These are phyloP conservation scores for Drosophila paramelanica DNA, from an alignment of 2,888 invertebrate genomes.

Conservation along the genomic window DNA sequence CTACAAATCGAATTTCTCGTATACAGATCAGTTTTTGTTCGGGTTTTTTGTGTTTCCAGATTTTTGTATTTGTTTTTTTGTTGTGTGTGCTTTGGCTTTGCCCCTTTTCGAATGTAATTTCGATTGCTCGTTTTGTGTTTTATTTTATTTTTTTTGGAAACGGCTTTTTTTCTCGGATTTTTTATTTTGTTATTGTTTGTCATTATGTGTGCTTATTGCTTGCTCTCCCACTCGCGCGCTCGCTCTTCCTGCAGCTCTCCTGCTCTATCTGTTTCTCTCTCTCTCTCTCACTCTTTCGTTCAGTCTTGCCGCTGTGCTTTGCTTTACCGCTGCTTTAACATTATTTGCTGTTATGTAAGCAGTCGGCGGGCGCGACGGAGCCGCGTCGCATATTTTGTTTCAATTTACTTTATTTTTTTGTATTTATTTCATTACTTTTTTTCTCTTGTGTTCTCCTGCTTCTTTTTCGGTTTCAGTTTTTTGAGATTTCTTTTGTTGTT, in stretches of 20 bases:
- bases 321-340: constrained; percentile 76
- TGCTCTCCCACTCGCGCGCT: constrained; percentile 13
- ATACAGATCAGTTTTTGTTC: constrained; percentile 41
- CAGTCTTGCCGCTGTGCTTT: constrained; percentile 37
- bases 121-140: constrained; percentile 46
- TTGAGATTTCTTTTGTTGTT: constrained; percentile 29
- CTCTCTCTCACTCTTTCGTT: constrained; percentile 3
- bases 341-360: constrained; percentile 81
- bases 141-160: constrained; percentile 43
- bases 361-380: constrained; percentile 32
- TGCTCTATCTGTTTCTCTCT: constrained; percentile 7
- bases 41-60: too few relatives aligned
- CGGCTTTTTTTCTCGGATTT: constrained; percentile 16
- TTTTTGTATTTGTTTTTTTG: constrained; percentile 21
- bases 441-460: constrained; percentile 29
- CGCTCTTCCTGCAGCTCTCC: constrained; percentile 4
- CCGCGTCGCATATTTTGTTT: constrained; percentile 71
- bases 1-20: constrained; percentile 22
- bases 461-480: constrained; percentile 28
- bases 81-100: constrained; percentile 44
- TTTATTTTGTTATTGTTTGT: constrained; percentile 65
- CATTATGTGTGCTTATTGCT: constrained; percentile 66
- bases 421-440: constrained; percentile 5
- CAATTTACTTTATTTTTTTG: constrained; percentile 58
- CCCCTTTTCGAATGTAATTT: constrained; percentile 56